Base-by-base conservation (phyloP, 2,888 invertebrate species). In the Pseudococcus jackbeardsleyi region DNA sequence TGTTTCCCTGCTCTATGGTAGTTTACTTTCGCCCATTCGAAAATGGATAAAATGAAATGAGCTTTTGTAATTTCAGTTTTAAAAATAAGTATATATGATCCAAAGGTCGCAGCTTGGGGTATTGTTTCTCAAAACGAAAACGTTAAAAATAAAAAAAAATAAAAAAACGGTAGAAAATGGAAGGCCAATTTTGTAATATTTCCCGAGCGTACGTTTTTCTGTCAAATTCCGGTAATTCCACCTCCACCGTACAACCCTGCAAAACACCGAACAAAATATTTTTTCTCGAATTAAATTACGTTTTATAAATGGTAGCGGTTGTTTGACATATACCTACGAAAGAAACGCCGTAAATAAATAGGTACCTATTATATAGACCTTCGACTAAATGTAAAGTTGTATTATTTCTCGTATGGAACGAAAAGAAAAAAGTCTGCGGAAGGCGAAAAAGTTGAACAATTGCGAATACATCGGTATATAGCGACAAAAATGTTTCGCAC, bases 171-270 rank as follows among this genome's bases (percentile, higher is more conserved):
- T 1, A 3, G 26, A 33, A 33, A 64, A 22, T 22, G 4, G 8
- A 64, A 22, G 64, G 64, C 9, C 64, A 64, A 64, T 64, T 64
- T 59, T 17, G 50, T 64, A 22, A 64, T 64, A 64, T 64, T 64
- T 22, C 64, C 64, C 64, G 6, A 12, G 64, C 22, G 64, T 64
- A 22, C 22, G 19, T 64, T 22, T 64, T 64, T 12, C 22, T 9
- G 64, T 64, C 19, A 64, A 19, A 64, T 64, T 64, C 22, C 22
- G 19, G 9, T 8, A 22, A 8, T 33, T 33, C 26, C 26, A 33
- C 26, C 26, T 33, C 26, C 26, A 33, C 26, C 26, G 26, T 6
- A 0, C 7, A 64, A 22, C 22, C 6, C 0, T 8, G 11, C 22
- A 64, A 64, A 64, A 64, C 22, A 50, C 19, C 19, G 19, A 19